phyloP scores from a whole-genome alignment of 1,140 invertebrate species.

The Harpegnathos saltator region DNA sequence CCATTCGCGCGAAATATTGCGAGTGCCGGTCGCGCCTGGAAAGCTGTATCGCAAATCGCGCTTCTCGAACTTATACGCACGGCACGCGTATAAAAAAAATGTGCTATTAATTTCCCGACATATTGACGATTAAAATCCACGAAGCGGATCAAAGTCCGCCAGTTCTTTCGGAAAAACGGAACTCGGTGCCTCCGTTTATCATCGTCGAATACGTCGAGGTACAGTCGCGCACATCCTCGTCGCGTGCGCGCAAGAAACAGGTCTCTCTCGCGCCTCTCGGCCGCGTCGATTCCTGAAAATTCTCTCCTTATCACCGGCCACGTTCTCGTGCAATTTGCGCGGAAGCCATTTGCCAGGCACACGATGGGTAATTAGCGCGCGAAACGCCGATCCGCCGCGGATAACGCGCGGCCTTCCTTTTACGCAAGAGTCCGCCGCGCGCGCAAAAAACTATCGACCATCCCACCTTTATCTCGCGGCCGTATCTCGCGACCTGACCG shows the following conservation, averaged over 20 bases:
- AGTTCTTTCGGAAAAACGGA: too few relatives aligned
- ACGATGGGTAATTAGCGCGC: conserved; percentile 74
- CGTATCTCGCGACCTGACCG: conserved; percentile 47
- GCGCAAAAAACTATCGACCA: conserved; percentile 68
- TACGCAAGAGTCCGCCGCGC: conserved; percentile 64
- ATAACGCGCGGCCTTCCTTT: conserved; percentile 72
- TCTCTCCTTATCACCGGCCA: conserved; percentile 60
- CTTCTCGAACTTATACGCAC: not conserved
- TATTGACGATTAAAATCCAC: too few relatives aligned
- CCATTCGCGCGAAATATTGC: not conserved
- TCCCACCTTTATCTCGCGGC: conserved; percentile 65
- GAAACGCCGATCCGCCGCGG: conserved; percentile 69
- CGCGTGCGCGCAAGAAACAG: not conserved
- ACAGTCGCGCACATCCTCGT: conserved; percentile 14
- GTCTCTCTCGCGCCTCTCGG: too few relatives aligned
- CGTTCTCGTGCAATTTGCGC: conserved; percentile 65
- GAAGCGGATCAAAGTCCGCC: too few relatives aligned
- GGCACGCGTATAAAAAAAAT: not conserved
- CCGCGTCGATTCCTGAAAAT: conserved; percentile 57
- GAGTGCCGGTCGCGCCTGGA: not conserved
- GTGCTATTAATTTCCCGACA: not conserved
- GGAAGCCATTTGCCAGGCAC: conserved; percentile 75
- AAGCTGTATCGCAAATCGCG: not conserved
- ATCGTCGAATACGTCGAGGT: too few relatives aligned
- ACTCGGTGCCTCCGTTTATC: too few relatives aligned